Conservation (phyloP, 2,888 invertebrate genomes). For the Tribolium freemani region DNA sequence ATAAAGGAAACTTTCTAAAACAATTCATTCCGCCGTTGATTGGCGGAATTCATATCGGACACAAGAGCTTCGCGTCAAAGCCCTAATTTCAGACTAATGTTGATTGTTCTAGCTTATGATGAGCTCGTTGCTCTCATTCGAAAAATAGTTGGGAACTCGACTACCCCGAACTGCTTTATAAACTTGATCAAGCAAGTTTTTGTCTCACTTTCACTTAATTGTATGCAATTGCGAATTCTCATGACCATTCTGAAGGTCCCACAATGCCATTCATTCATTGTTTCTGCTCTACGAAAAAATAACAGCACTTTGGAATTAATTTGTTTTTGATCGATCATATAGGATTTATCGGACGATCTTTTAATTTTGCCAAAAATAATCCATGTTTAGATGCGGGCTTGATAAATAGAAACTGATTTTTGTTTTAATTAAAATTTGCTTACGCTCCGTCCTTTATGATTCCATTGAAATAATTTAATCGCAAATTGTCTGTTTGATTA, state of each 20-base stretch:
- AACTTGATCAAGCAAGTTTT: background rate
- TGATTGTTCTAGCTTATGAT: background rate
- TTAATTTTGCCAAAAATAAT: background rate
- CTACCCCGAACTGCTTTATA: background rate
- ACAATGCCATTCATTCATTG: background rate
- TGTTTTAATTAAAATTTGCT: slow-evolving; percentile 8
- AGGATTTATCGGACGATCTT: background rate
- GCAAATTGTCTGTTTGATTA: slow-evolving; percentile 14
- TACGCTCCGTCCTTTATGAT: background rate
- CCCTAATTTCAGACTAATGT: background rate
- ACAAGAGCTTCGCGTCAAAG: background rate
- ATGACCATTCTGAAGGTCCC: background rate
- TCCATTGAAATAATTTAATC: slow-evolving; percentile 2
- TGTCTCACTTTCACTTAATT: background rate
- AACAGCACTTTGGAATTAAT: background rate
- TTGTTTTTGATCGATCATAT: background rate
- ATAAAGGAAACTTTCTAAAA: background rate
- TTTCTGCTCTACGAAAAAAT: background rate
- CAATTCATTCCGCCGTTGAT: background rate
- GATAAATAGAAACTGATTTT: background rate
- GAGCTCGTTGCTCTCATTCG: background rate
- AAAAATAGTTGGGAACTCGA: background rate
- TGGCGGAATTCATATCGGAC: background rate
- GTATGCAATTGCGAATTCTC: background rate
- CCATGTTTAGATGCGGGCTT: background rate